A percentile compares a stretch with the other conserved stretches of the same genome.
phyloP scores from a whole-genome alignment of 2,888 invertebrate species.

The Sarcophaga variegata region DNA sequence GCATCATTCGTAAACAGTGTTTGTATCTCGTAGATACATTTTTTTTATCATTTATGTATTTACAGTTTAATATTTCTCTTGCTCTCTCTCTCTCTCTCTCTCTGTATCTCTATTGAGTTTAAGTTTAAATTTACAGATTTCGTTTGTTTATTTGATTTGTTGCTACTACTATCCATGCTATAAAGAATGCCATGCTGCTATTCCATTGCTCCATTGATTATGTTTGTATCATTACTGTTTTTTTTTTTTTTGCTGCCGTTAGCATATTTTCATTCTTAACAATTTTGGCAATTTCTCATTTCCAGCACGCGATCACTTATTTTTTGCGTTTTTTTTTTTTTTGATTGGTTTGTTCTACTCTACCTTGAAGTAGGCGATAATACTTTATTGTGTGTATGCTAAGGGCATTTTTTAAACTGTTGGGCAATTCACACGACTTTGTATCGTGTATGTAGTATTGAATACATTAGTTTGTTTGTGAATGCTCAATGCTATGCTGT shows the following conservation, averaged over 20 bases:
- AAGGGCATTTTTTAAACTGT: too few species aligned
- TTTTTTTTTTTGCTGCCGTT: slow-evolving; percentile 20
- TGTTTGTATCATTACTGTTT: slow-evolving; percentile 12
- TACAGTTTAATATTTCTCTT: not conserved
- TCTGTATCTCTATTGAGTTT: too few species aligned
- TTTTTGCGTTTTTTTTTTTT: not conserved
- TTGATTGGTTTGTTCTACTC: too few species aligned
- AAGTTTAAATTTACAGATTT: not conserved
- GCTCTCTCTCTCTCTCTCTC: not conserved
- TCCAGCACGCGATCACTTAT: slow-evolving; percentile 51
- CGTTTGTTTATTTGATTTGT: not conserved
- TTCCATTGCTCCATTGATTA: not conserved
- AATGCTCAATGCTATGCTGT: too few species aligned
- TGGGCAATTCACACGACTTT: too few species aligned
- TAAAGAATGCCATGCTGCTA: not conserved
- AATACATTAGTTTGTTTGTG: too few species aligned
- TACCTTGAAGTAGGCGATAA: too few species aligned
- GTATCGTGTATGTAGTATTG: too few species aligned
- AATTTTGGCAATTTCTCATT: slow-evolving; percentile 41
- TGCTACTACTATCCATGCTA: not conserved
- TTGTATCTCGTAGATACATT: not conserved
- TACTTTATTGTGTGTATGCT: too few species aligned
- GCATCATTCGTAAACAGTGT: not conserved
- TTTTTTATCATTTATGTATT: not conserved
- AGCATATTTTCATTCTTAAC: not conserved